Conservation (phyloP, 2,797 vertebrate genomes). For the Pogoniulus pusillus region DNA sequence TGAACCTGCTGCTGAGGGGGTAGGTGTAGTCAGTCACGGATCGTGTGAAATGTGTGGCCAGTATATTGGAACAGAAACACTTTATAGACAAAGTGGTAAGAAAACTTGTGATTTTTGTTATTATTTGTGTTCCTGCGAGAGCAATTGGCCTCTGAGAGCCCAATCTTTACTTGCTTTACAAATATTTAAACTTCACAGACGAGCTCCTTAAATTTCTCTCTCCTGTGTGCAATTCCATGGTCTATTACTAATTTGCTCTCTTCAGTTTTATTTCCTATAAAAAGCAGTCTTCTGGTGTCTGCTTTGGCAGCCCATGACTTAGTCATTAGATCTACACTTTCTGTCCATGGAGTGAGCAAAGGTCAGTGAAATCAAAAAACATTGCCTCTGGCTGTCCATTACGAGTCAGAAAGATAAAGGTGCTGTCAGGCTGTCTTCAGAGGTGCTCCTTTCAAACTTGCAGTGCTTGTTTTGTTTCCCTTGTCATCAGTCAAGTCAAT, state of each 20-base stretch:
- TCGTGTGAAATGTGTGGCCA: not conserved
- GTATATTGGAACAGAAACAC: not conserved
- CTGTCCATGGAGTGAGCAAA: conserved; percentile 54
- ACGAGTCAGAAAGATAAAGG: conserved; percentile 63
- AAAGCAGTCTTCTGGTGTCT: conserved; percentile 27
- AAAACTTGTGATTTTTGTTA: not conserved
- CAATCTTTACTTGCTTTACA: not conserved
- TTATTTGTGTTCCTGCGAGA: not conserved
- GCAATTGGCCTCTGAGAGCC: not conserved
- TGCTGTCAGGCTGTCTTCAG: conserved; percentile 37
- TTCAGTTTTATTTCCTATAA: conserved; percentile 36
- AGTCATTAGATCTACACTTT: conserved; percentile 62
- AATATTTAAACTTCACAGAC: conserved; percentile 19
- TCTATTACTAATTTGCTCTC: not conserved
- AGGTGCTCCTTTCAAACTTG: conserved; percentile 57
- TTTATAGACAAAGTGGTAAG: not conserved
- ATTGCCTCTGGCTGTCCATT: conserved; percentile 70
- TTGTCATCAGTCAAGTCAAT: conserved; percentile 42
- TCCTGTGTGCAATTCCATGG: not conserved
- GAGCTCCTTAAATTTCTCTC: conserved; percentile 24
- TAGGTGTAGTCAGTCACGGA: not conserved
- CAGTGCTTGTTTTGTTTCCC: conserved; percentile 49
- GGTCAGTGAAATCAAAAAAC: conserved; percentile 64
- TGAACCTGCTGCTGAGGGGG: not conserved
- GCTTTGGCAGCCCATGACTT: conserved; percentile 10